These are phyloP conservation scores for Xestia xanthographa DNA, from an alignment of 2,888 invertebrate genomes.

Conservation along the genomic window DNA sequence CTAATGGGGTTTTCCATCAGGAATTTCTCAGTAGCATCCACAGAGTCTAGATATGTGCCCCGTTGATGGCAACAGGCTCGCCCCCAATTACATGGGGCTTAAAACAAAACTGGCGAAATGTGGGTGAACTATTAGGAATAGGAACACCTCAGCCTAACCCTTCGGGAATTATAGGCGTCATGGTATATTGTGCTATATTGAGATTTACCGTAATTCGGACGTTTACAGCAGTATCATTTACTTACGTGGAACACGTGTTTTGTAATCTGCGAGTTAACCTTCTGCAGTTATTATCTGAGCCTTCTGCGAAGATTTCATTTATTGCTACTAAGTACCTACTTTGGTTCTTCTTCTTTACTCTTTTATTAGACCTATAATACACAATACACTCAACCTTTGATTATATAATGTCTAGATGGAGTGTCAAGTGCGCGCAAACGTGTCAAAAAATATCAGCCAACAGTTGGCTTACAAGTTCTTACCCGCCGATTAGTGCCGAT, in stretches of 20 bases:
- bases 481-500: too few species aligned
- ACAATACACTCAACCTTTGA: too few species aligned
- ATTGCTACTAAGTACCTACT: not conserved
- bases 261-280: not conserved
- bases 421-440: too few species aligned
- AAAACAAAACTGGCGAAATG: too few species aligned
- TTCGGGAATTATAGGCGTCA: not conserved
- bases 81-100: too few species aligned
- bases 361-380: not conserved
- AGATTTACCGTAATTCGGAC: not conserved
- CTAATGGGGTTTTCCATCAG: not conserved
- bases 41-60: too few species aligned
- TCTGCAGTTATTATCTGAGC: not conserved
- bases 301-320: too few species aligned
- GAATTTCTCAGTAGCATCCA: not conserved
- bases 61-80: too few species aligned
- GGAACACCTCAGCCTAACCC: not conserved
- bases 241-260: not conserved
- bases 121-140: too few species aligned
- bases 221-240: not conserved
- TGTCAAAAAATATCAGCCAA: too few species aligned
- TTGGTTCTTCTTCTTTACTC: not conserved
- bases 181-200: not conserved
- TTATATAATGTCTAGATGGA: too few species aligned
- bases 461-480: too few species aligned